Base-by-base conservation (phyloP, 2,888 invertebrate genomes). In the Drosophila vallismaia region DNA sequence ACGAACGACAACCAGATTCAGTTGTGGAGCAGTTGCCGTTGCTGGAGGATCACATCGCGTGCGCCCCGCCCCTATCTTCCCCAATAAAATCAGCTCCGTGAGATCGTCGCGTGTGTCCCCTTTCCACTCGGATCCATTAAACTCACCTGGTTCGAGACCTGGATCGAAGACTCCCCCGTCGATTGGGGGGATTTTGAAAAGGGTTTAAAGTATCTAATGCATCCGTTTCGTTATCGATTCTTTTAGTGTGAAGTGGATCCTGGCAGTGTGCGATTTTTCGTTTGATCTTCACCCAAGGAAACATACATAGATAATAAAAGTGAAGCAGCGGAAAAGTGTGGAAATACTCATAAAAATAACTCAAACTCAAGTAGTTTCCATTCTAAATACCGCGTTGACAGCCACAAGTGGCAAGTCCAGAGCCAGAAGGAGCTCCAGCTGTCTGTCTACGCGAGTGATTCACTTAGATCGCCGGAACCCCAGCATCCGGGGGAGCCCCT, bases 201-300 rank as follows among this genome's bases (percentile, higher is more conserved):
- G 77, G 80, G 80, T 86, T 86, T 71, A 45, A 75, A 67, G 68
- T 59, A 76, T 80, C 84, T 81, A 84, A 84, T 81, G 81, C 71
- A 86, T 86, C 76, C 87, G 85, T 82, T 82, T 84, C 81, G 78
- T 84, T 82, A 87, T 76, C 71, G 75, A 64, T 81, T 70, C 73
- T 69, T 81, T 66, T 71, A 75, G 85, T 74, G 75, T 60, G 52
- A 63, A 71, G 44, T 19, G 14, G 12, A 67, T 56, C 55, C 74
- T 67, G 60, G 44, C 44, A 54, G 31, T 50, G 49, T 58, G 28
- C 56, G 63, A 77, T 74, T 71, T 81, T 1, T 81, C 19, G 79
- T 87, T 82, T 85, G 76, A 87, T 87, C 87, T 85, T 74, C 33
- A 53, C 38, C 40, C 69, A 69, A 67, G 33, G 53, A 36, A 63